Base-by-base conservation (phyloP, 2,113 vertebrate genomes). In the Antennarius striatus region DNA sequence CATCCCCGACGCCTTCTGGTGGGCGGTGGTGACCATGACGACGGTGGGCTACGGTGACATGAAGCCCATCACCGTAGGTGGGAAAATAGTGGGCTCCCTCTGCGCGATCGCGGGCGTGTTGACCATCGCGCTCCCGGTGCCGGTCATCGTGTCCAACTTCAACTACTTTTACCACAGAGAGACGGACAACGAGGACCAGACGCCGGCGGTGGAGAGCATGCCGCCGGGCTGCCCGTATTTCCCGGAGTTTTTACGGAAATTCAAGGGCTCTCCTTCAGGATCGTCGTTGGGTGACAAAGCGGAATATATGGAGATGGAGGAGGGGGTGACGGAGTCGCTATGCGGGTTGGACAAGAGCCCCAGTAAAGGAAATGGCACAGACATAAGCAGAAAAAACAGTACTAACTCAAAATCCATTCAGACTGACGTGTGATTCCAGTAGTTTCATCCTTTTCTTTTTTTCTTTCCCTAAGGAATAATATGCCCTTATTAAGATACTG, bases 161-260 rank as follows among this genome's bases (percentile, higher is more conserved):
- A 99, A 99, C 91, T 99, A 99, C 92, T 99, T 99, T 87, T 99
- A 99, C 89, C 98, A 99, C 86, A 88, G 98, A 90, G 96, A 99
- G 89, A 98, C 97, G 13, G 98, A 98, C 55, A 98, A 95, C 15
- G 96, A 99, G 36, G 96, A 98, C 47, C 95, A 96, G 91, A 64
- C 95, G 0, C 93, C 95, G 1, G 94, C 92, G 79, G 94, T 94
- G 32, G 94, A 96, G 82, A 96, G 94, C 56, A 90, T 94, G 56
- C 96, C 96, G 68, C 95, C 93, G 2, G 94, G 93, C 42, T 97
- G 95, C 71, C 95, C 97, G 0, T 98, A 96, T 75, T 95, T 98
- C 80, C 95, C 96, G 56, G 95, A 94, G 88, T 93, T 98, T 68
- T 89, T 98, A 63, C 94, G 94, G 92, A 98, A 95, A 85, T 96